Percentiles rank a stretch among this genome's conserved stretches.
phyloP scores from a whole-genome alignment of 2,797 vertebrate genomes.

The Hemitrygon akajei region DNA sequence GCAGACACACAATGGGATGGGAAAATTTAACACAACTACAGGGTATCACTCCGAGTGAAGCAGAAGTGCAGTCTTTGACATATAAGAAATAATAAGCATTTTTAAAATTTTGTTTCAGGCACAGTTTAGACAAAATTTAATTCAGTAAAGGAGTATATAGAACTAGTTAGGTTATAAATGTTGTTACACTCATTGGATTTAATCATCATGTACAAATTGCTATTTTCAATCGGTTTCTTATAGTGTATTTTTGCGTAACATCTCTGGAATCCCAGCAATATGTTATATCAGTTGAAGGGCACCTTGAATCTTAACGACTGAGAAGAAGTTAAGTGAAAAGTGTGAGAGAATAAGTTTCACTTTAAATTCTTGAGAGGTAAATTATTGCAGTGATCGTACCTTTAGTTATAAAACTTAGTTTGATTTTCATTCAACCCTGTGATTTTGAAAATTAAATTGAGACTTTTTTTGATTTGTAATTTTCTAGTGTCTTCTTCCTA shows the following conservation, averaged over 20 bases:
- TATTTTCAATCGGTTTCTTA: neutral
- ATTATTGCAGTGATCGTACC: neutral
- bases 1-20: neutral
- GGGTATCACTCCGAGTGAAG: neutral
- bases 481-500: no score
- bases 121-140: neutral
- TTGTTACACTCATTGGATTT: neutral
- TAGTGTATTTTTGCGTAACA: neutral
- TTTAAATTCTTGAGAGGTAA: neutral
- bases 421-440: neutral
- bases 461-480: neutral
- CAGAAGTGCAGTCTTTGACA: neutral
- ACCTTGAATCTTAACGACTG: neutral
- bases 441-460: neutral
- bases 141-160: neutral
- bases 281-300: neutral
- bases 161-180: neutral
- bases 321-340: neutral
- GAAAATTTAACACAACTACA: neutral
- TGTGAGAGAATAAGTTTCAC: neutral
- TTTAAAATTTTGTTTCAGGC: neutral
- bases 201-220: neutral
- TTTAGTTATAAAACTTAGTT: neutral
- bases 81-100: neutral
- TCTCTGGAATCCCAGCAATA: neutral